Evolutionary conservation across 2,797 vertebrate species (phyloP), one percentile per base, ranked within the genome.

Genomic region (Vultur gryphus): DNA sequence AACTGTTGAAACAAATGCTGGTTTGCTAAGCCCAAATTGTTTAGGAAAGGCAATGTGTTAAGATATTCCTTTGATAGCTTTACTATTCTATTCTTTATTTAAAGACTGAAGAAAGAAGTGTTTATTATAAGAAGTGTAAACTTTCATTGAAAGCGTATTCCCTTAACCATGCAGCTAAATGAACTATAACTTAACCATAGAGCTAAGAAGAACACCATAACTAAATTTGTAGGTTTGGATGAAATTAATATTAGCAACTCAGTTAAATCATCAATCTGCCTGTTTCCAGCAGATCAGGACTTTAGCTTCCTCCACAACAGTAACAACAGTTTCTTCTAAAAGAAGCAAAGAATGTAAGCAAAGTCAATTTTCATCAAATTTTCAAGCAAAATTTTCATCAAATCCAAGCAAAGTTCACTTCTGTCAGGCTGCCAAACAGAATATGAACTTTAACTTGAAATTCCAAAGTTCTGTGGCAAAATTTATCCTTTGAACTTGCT

Each of bases 1-100:
- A 96, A 96, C 62, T 96, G 93, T 84, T 92, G 93, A 95, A 96
- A 96, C 95, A 97, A 97, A 93, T 84, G 86, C 82, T 84, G 25
- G 66, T 95, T 91, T 96, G 35, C 51, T 79, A 69, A 76, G 17
- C 62, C 48, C 77, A 76, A 90, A 64, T 78, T 96, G 70, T 79
- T 87, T 51, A 77, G 54, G 65, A 91, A 96, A 94, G 46, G 31
- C 51, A 55, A 76, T 41, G 54, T 66, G 83, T 91, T 78, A 95
- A 93, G 33, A 46, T 94, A 90, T 1, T 86, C 41, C 41, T 90
- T 76, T 94, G 84, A 37, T 84, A 91, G 31, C 9, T 84, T 81
- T 61, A 48, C 59, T 91, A 13, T 91, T 82, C 29, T 41, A 11
- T 52, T 90, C 23, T 37, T 71, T 82, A 43, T 41, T 78, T 73